Evolutionary conservation across 2,888 invertebrate genomes (phyloP).

Genomic region (Macaria notata): DNA sequence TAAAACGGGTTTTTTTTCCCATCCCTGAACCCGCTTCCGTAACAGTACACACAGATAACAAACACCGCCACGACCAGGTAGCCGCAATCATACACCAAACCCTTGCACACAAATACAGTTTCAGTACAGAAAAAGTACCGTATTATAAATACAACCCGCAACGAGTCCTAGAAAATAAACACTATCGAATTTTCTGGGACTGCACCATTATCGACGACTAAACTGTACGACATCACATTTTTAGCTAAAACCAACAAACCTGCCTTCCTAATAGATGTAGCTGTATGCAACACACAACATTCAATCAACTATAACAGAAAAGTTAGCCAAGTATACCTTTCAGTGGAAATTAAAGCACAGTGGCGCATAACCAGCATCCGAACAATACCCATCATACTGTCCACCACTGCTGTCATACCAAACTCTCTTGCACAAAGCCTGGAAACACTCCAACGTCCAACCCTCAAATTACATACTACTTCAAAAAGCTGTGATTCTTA

Average conservation of each 20-base stretch:
- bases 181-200: neutral
- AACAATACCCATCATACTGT: slow-evolving; percentile 1
- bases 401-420: neutral
- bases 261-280: too few relatives aligned
- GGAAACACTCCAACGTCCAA: neutral
- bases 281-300: too few relatives aligned
- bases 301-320: too few relatives aligned
- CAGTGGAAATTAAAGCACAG: neutral
- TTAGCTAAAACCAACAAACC: neutral
- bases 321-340: too few relatives aligned
- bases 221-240: neutral
- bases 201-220: neutral
- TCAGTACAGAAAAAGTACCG: neutral
- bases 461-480: neutral
- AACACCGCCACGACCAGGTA: neutral
- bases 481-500: neutral
- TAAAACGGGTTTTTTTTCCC: too few relatives aligned
- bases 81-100: neutral
- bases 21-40: too few relatives aligned
- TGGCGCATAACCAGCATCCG: neutral
- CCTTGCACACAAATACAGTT: neutral
- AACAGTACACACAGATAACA: neutral
- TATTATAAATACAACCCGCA: neutral
- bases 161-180: neutral
- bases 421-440: neutral